phyloP scores from a whole-genome alignment of 2,113 vertebrate species.

The Muntiacus muntjak region DNA sequence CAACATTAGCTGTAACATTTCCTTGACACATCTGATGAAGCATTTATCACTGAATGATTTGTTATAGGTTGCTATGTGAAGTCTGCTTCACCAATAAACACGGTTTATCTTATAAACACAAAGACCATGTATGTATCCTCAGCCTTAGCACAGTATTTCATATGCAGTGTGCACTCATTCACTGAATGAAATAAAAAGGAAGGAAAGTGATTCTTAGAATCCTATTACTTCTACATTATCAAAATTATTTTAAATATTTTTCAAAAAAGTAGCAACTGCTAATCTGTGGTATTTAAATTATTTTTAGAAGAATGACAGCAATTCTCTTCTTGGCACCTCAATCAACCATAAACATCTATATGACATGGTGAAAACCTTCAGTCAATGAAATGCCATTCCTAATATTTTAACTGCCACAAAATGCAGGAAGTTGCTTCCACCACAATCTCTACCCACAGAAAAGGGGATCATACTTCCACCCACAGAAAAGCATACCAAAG shows the following conservation, averaged over 20 bases:
- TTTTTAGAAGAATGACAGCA: not conserved
- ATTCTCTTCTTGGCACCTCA: constrained; percentile 63
- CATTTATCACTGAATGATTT: not conserved
- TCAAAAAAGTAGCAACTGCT: not conserved
- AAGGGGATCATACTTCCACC: not conserved
- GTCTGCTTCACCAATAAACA: not conserved
- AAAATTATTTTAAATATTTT: not conserved
- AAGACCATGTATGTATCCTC: not conserved
- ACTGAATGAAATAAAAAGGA: not conserved
- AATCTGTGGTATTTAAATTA: constrained; percentile 57
- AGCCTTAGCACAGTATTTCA: not conserved
- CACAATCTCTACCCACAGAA: not conserved
- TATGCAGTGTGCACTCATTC: not conserved
- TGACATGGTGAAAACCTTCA: constrained; percentile 32
- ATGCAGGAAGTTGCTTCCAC: not conserved
- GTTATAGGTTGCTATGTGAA: too few species aligned
- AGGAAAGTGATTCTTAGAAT: not conserved
- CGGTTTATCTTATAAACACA: not conserved
- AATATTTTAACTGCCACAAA: constrained; percentile 25
- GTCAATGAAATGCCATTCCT: constrained; percentile 38
- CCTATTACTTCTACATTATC: not conserved
- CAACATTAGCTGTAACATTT: not conserved
- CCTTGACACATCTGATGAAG: not conserved
- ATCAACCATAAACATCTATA: constrained; percentile 66
- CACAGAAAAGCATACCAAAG: not conserved